phyloP scores from a whole-genome alignment of 2,113 vertebrate genomes.

The Atherinomorus stipes region DNA sequence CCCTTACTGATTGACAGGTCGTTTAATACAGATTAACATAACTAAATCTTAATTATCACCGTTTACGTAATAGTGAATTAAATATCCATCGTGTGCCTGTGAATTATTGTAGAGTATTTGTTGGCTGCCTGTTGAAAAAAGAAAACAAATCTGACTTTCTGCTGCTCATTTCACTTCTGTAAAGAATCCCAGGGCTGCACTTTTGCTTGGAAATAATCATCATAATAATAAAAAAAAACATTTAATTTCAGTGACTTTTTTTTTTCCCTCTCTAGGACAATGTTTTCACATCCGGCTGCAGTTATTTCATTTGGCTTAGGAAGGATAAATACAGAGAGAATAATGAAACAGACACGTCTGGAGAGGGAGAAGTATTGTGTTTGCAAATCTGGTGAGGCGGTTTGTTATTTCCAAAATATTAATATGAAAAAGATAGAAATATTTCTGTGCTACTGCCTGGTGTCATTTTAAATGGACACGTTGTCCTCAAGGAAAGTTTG shows the following conservation, averaged over 20 bases:
- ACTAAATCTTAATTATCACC: slow-evolving; percentile 28
- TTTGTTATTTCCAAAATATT: slow-evolving; percentile 68
- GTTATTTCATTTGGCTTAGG: slow-evolving; percentile 65
- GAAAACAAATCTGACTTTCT: slow-evolving; percentile 32
- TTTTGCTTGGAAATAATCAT: slow-evolving; percentile 24
- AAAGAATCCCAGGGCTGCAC: slow-evolving; percentile 35
- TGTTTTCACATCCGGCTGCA: slow-evolving; percentile 65
- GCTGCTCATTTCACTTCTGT: slow-evolving; percentile 37
- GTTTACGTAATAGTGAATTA: slow-evolving; percentile 28
- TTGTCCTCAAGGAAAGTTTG: slow-evolving; percentile 9
- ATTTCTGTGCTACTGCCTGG: slow-evolving; percentile 3
- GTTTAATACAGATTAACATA: slow-evolving; percentile 41
- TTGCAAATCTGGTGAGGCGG: slow-evolving; percentile 35
- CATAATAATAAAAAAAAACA: slow-evolving; percentile 18
- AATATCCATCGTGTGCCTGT: not conserved
- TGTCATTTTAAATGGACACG: slow-evolving; percentile 21
- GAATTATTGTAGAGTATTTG: slow-evolving; percentile 13
- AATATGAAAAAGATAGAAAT: slow-evolving; percentile 27
- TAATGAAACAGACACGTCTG: slow-evolving; percentile 49
- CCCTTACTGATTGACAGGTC: slow-evolving; percentile 29
- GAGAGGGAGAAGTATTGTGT: slow-evolving; percentile 41
- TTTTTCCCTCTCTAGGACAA: slow-evolving; percentile 54
- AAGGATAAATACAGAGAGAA: slow-evolving; percentile 64
- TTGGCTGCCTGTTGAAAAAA: slow-evolving; percentile 19
- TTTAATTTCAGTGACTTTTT: slow-evolving; percentile 64